Evolutionary conservation across 1,140 invertebrate genomes (phyloP), one percentile per base, ranked within the genome.

Genomic region (Microplitis mediator): DNA sequence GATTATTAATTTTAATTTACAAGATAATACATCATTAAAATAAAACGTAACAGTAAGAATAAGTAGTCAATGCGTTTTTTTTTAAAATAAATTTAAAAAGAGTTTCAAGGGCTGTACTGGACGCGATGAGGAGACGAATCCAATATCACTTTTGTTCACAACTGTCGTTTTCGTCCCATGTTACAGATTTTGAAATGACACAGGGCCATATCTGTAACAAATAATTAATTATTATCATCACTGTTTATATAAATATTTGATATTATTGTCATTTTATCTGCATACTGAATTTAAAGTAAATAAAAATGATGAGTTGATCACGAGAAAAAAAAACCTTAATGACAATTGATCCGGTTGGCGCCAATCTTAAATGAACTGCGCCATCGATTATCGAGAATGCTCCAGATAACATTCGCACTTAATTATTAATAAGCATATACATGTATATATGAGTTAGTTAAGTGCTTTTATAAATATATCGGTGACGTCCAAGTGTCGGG

Each of bases 101-200:
- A 61, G 51, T 72, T 65, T 65, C 62, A 56, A 54, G 52, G 52
- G 16, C 52, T 50, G 8, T 54, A 54, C 16, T 58, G 56, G 56
- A 58, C 56, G 16, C 56, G 56, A 58, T 58, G 23, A 58, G 23
- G 16, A 31, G 3, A 23, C 9, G 8, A 9, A 58, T 31, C 58
- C 34, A n/a, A n/a, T n/a, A n/a, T n/a, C n/a, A n/a, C 31, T n/a
- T 52, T 16, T 3, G 39, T 69, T 73, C 82, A 81, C 68, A 79
- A 74, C 74, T 86, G 84, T 72, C 89, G 82, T 78, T 90, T 90
- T 66, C 89, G 84, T 34, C 90, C 90, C 88, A 91, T 89, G 76
- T 90, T 90, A 85, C 90, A 90, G 64, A 91, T 90, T 80, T 91
- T 91, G 82, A 90, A 90, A 74, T 90, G 89, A 82, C 90, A 91